Base-by-base conservation (phyloP, 2,113 vertebrate genomes). In the Lepisosteus oculatus region DNA sequence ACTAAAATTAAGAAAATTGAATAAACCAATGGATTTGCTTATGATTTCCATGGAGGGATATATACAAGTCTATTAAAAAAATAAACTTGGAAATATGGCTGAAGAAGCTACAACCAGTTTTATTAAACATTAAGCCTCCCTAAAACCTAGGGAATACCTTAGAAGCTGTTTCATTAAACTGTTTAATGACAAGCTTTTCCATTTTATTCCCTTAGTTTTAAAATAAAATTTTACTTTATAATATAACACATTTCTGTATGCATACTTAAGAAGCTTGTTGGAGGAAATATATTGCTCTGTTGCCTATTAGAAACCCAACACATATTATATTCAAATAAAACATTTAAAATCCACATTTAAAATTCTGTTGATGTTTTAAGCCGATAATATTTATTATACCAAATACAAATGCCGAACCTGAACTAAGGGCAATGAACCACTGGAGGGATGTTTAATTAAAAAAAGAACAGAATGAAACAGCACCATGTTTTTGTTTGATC, bases 271-370 rank as follows among this genome's bases (percentile, higher is more conserved):
- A 43, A 66, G 54, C 72, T n/a, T 17, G 55, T 14, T 51, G 55
- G 55, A 54, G 43, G 3, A 63, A n/a, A 56, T 72, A 78, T 82
- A 84, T 79, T 79, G 77, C 80, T 77, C 72, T 77, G 80, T 74
- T 77, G 70, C 78, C 17, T 71, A 74, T 72, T 63, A 74, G 73
- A 63, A 73, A 64, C 73, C 51, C 72, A 79, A 75, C 29, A 69
- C 80, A 29, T 80, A 81, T 82, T 75, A 84, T 76, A 77, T 80
- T 74, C 59, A 66, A 73, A 80, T 76, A 78, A 73, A 65, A 59
- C 57, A 59, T 59, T 59, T 59, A 6, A 29, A 59, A 59, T 59
- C 57, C n/a, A 14, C 3, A 59, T 59, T 59, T 59, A 13, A 59
- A 59, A 59, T 59, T 59, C 57, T 13, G 4, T 6, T 59, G 12